Percentiles rank a stretch among this genome's conserved stretches.
Evolutionary conservation across 2,113 vertebrate species (phyloP).

Genomic region (Phyllostomus hastatus): DNA sequence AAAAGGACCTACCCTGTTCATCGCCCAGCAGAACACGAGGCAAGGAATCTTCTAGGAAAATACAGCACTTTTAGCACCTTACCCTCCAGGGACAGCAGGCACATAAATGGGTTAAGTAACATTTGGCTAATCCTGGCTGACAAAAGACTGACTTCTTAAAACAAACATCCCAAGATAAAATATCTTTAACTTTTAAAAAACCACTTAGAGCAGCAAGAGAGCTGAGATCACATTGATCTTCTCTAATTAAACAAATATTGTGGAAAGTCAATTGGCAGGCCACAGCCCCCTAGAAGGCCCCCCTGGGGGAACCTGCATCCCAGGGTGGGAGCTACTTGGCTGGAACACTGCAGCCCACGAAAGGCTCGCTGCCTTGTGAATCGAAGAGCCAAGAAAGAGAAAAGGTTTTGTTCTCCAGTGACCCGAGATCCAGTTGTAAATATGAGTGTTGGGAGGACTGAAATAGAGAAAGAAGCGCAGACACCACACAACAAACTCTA

Average conservation of each 20-base stretch:
- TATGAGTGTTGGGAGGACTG: not conserved
- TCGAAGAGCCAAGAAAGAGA: not conserved
- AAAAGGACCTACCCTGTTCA: constrained; percentile 66
- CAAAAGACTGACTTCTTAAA: not conserved
- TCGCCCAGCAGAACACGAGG: not conserved
- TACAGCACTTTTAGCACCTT: not conserved
- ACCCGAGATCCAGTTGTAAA: not conserved
- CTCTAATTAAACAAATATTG: not conserved
- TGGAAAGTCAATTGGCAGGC: not conserved
- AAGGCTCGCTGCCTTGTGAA: not conserved
- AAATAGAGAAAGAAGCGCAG: not conserved
- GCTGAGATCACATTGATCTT: not conserved
- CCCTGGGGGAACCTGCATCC: not conserved
- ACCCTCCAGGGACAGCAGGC: not conserved
- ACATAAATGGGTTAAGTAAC: not conserved
- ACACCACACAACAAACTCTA: not conserved
- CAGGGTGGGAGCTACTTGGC: not conserved
- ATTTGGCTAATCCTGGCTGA: not conserved
- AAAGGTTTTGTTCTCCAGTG: not conserved
- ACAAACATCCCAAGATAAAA: not conserved
- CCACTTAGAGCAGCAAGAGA: not conserved
- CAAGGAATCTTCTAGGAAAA: constrained; percentile 50
- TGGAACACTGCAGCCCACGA: not conserved
- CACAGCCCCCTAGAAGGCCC: not conserved
- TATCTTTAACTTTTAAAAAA: not conserved